Conservation (phyloP, 2,888 invertebrate genomes). For the Nasonia oneida region DNA sequence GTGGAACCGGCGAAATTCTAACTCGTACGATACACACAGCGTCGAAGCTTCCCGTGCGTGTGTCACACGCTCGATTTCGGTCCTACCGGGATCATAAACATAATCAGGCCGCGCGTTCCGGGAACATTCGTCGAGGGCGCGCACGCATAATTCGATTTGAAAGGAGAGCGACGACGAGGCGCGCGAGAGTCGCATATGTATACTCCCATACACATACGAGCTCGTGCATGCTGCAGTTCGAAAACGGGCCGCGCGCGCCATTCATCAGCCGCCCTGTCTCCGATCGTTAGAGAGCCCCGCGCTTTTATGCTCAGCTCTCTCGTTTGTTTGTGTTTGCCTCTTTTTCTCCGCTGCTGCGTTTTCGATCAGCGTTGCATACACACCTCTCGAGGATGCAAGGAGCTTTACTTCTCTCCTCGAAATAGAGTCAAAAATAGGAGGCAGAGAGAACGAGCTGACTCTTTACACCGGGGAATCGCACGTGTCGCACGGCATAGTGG, state of each 20-base stretch:
- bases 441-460: not conserved
- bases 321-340: not conserved
- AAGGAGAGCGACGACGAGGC: slow-evolving; percentile 2
- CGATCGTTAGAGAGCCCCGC: slow-evolving; percentile 35
- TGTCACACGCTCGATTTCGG: not conserved
- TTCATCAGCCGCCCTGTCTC: slow-evolving; percentile 46
- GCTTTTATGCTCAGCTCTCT: not conserved
- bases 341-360: not conserved
- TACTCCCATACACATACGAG: not conserved
- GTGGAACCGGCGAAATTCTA: not conserved
- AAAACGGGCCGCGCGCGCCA: slow-evolving; percentile 1
- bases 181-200: not conserved
- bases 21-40: not conserved
- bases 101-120: slow-evolving; percentile 19
- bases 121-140: not conserved
- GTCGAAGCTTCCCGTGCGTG: not conserved
- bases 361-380: not conserved
- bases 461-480: not conserved
- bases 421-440: slow-evolving; percentile 30
- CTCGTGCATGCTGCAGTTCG: not conserved
- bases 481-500: slow-evolving; percentile 19
- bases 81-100: slow-evolving; percentile 33
- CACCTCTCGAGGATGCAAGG: not conserved
- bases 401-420: not conserved
- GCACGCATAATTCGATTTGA: slow-evolving; percentile 27